These are phyloP conservation scores for Cheilinus undulatus DNA, from an alignment of 2,113 vertebrate species.

Conservation along the genomic window DNA sequence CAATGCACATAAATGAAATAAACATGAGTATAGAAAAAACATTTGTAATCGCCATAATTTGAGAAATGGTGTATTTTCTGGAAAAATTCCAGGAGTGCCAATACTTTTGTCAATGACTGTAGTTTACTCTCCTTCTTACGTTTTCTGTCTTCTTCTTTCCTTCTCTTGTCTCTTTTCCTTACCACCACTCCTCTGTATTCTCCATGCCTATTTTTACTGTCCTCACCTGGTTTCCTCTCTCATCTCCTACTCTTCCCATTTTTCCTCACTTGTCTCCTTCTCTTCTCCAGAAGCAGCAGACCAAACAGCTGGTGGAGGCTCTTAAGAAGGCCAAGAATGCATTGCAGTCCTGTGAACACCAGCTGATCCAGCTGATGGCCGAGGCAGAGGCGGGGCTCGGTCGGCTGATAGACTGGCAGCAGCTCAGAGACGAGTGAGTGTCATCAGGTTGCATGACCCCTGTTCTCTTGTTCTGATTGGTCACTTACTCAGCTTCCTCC, in stretches of 20 bases:
- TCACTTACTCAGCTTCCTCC: constrained; percentile 1
- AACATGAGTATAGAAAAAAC: too few relatives aligned
- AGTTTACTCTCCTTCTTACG: too few relatives aligned
- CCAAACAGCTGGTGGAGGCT: constrained; percentile 53
- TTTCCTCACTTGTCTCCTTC: not conserved
- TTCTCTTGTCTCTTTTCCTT: too few relatives aligned
- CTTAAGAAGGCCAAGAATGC: constrained; percentile 69
- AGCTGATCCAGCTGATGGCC: constrained; percentile 58
- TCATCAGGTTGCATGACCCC: not conserved
- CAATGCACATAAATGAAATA: too few relatives aligned
- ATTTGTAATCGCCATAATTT: too few relatives aligned
- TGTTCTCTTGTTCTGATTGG: not conserved
- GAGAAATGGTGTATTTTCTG: too few relatives aligned
- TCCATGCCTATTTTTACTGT: too few relatives aligned
- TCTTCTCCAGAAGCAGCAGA: constrained; percentile 64
- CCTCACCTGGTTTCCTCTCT: not conserved
- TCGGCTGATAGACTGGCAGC: constrained; percentile 59
- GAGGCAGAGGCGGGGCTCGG: constrained; percentile 32
- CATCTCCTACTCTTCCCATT: not conserved
- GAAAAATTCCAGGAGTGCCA: too few relatives aligned
- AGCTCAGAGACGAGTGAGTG: constrained; percentile 73
- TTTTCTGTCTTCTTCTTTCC: not conserved
- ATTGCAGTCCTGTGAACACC: constrained; percentile 62
- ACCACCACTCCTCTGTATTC: too few relatives aligned
- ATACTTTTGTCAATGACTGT: too few relatives aligned